Evolutionary conservation across 2,888 invertebrate species (phyloP), one percentile per base, ranked within the genome.

Genomic region (Euspilapteryx auroguttella): DNA sequence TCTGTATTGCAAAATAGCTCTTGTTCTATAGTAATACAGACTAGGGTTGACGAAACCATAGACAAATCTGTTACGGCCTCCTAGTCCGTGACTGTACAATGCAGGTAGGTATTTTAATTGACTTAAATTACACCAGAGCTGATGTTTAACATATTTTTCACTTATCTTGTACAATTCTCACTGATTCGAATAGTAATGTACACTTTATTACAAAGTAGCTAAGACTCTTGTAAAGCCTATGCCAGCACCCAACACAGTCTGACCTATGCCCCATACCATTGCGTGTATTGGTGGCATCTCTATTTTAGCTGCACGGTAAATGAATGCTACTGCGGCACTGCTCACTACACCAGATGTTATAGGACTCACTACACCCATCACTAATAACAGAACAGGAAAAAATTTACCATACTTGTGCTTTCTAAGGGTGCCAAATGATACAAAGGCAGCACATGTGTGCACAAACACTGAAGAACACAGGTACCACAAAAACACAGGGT

Each of bases 351-450:
- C 94, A 21, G 92, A 90, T 35, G 92, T 89, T 36, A 92, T 80
- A 29, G 96, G 95, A 36, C 88, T 86, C 34, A 94, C 69, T 28
- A 96, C 82, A 37, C 96, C 95, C 89, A 94, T 92, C 37, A 90
- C 79, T 46, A 95, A 78, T 40, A 94, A 86, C 38, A 91, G 75
- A 38, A 94, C 81, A 17, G 95, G 94, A 55, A 94, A 93, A 71
- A 93, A 96, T 53, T 95, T 90, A 36, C 95, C 96, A 62, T 92
- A 89, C 66, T 90, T 92, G 64, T 96, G 96, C 78, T 94, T 94
- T 35, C 94, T 81, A 43, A 96, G 78, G 27, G 93, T 93, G 36
- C 89, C 87, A 56, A 96, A 94, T 26, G 95, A 91, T 40, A 96
- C 90, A 29, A 90, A 71, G 30, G 92, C 92, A 32, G 95, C 95